A percentile compares a stretch with the other conserved stretches of the same genome.
Evolutionary conservation across 2,113 vertebrate genomes (phyloP).

Genomic region (Daubentonia madagascariensis): DNA sequence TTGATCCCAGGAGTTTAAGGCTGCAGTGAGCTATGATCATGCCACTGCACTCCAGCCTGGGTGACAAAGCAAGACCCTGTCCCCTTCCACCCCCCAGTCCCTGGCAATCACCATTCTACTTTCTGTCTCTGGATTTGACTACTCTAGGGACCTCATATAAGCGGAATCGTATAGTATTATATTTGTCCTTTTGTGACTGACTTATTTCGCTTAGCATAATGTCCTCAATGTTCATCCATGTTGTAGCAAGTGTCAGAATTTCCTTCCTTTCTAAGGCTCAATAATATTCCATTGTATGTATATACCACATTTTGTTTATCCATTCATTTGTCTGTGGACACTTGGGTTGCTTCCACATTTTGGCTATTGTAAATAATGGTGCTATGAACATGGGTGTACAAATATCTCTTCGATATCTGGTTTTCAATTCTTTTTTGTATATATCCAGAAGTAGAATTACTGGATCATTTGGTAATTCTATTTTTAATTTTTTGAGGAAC

Average conservation of each 20-base stretch:
- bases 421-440: neutral
- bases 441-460: neutral
- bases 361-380: neutral
- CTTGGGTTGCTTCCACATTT: neutral
- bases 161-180: neutral
- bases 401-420: neutral
- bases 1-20: no score
- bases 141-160: neutral
- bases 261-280: neutral
- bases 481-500: neutral
- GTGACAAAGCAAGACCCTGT: no score
- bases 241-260: neutral
- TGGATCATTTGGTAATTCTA: neutral
- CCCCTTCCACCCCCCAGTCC: neutral
- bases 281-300: neutral
- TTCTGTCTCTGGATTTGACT: neutral
- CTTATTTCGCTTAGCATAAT: neutral
- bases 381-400: neutral
- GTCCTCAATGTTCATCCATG: neutral
- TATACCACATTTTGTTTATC: neutral
- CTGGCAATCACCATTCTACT: neutral
- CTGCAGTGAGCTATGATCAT: no score
- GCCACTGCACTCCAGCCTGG: no score
- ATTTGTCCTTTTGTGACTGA: neutral
- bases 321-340: neutral